These are phyloP conservation scores for Lottia gigantea DNA, from an alignment of 2,888 invertebrate genomes.

Conservation along the genomic window DNA sequence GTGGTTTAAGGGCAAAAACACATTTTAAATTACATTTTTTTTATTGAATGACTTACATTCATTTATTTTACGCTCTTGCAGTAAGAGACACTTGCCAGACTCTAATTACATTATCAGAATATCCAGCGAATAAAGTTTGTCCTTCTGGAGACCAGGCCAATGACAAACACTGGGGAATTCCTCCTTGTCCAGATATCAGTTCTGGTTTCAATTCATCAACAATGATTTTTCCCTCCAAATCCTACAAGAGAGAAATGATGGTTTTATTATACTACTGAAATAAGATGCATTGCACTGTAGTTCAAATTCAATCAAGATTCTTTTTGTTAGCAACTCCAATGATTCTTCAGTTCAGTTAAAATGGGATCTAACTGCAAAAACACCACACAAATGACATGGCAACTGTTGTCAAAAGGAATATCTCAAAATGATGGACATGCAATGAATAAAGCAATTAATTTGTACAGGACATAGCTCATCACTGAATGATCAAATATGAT, in stretches of 20 bases:
- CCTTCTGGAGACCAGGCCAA: constrained; percentile 99
- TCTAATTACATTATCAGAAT: constrained; percentile 96
- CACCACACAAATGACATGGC: constrained; percentile 2
- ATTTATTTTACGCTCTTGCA: constrained; percentile 26
- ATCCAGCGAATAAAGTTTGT: constrained; percentile 98
- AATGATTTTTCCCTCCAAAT: constrained; percentile 98
- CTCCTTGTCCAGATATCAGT: constrained; percentile 79
- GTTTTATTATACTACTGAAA: not conserved
- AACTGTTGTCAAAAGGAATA: no score
- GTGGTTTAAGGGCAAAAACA: no score
- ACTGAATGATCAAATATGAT: no score
- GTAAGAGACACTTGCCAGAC: constrained; percentile 90
- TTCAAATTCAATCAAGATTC: not conserved
- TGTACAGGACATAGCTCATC: no score
- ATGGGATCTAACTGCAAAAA: no score
- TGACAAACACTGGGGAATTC: constrained; percentile 95
- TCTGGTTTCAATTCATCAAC: constrained; percentile 98
- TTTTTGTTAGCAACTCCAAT: no score
- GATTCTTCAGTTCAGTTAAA: no score
- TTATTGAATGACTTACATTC: no score
- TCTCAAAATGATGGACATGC: no score
- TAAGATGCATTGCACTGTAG: not conserved
- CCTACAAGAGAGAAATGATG: constrained; percentile 71
- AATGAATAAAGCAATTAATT: no score
- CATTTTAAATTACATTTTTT: no score